phyloP scores from a whole-genome alignment of 2,113 vertebrate species.

The Microcebus griseorufus region DNA sequence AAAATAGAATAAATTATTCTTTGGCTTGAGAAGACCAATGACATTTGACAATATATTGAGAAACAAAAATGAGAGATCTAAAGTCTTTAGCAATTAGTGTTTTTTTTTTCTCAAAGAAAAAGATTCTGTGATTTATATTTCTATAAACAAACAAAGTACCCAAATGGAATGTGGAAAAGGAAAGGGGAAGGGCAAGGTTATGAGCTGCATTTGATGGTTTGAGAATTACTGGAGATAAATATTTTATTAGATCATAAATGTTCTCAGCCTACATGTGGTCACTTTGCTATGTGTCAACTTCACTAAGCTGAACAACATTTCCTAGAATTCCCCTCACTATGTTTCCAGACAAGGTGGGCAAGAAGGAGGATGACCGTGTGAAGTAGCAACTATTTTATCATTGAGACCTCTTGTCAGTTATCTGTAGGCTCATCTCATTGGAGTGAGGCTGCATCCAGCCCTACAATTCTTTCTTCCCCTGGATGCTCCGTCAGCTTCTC shows the following conservation, averaged over 20 bases:
- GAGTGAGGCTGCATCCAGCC: neutral
- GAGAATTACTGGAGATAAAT: neutral
- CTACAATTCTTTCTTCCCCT: neutral
- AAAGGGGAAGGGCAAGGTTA: neutral
- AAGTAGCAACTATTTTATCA: neutral
- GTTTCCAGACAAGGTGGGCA: neutral
- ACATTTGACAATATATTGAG: neutral
- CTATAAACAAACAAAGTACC: neutral
- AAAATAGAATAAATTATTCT: slow-evolving; percentile 4
- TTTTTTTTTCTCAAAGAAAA: neutral
- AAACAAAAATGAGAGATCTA: neutral
- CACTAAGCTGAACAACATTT: neutral
- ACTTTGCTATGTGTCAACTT: neutral
- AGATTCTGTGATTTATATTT: neutral
- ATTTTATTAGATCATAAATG: neutral
- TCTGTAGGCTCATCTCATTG: neutral
- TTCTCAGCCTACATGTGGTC: neutral
- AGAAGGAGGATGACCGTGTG: neutral
- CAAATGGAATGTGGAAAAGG: neutral
- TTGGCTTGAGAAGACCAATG: neutral
- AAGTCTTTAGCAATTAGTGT: neutral
- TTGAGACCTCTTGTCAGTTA: neutral
- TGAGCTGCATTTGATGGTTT: neutral
- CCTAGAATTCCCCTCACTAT: neutral
- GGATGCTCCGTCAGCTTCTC: neutral